Base-by-base conservation (phyloP, 2,888 invertebrate genomes). In the Nemotelus nigrinus region DNA sequence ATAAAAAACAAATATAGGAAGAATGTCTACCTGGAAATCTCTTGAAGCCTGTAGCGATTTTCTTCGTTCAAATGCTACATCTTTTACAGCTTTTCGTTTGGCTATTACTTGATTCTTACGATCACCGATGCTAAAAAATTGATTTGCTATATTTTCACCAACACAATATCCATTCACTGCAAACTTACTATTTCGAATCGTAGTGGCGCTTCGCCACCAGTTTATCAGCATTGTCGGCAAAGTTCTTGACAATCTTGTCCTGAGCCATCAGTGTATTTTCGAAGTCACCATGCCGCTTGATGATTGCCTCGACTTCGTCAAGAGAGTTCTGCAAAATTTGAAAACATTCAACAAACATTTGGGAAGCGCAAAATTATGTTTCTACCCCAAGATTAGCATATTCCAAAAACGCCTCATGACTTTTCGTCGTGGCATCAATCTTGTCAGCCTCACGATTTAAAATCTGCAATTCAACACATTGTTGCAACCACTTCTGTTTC, bases 391-490 rank as follows among this genome's bases (percentile, higher is more conserved):
- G 90, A 81, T 96, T 93, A 7, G 91, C 91, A 86, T 94, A 95
- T 82, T 97, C 97, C 41, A 99, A 89, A 88, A 96, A 97, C 0
- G 97, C 96, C 85, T 97, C 94, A 85, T 99, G 98, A 25, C 96
- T 95, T 76, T 96, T 95, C 70, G 96, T 96, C 8, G 95, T 93
- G 0, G 98, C 97, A 87, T 99, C 98, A 80, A 99, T 96, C 85
- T 98, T 96, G 85, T 99, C 98, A 0, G 98, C 98, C 86, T 99
- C 99, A 57, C 96, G 92, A 87, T 97, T 97, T 88, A 98, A 97
- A 81, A 94, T 91, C 87, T 96, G 97, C 79, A 98, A 88, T 82
- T 97, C 95, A 50, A 96, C 91, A 80, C 96, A 93, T 85, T 98
- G 96, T 82, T 94, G 92, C 78, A 98, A 87, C 90, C 94, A 93